A percentile compares a stretch with the other conserved stretches of the same genome.
phyloP scores from a whole-genome alignment of 1,140 invertebrate genomes.

The Cepaea nemoralis region DNA sequence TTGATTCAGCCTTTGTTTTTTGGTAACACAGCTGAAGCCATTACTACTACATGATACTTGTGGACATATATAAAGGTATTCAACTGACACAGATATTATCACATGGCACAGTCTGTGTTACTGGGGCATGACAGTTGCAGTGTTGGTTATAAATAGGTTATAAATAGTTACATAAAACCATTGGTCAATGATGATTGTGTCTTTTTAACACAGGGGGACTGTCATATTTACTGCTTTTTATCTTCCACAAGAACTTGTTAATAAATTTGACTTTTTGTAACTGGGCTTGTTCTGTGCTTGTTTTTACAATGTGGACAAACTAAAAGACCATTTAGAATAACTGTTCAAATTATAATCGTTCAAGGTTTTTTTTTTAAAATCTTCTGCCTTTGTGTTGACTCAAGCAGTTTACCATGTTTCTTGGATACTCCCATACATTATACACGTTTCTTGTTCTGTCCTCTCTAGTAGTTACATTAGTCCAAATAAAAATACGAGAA shows the following conservation, averaged over 20 bases:
- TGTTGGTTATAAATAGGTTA: too few relatives aligned
- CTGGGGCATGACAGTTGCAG: not conserved
- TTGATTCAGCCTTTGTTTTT: not conserved
- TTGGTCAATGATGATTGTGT: not conserved
- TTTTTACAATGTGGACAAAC: not conserved
- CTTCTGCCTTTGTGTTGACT: too few relatives aligned
- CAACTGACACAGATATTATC: constrained; percentile 6
- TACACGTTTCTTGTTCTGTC: too few relatives aligned
- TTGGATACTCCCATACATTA: too few relatives aligned
- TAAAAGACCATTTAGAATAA: too few relatives aligned
- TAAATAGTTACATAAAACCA: constrained; percentile 6
- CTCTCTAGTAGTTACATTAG: too few relatives aligned
- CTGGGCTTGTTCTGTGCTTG: not conserved
- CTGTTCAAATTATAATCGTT: too few relatives aligned
- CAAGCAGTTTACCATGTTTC: too few relatives aligned
- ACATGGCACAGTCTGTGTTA: not conserved
- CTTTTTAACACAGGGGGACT: not conserved
- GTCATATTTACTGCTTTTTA: constrained; percentile 32
- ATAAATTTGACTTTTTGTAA: constrained; percentile 38
- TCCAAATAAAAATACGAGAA: too few relatives aligned
- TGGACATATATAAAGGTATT: not conserved
- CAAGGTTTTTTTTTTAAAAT: too few relatives aligned
- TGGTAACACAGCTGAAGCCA: not conserved
- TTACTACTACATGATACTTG: not conserved
- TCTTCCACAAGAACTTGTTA: constrained; percentile 39